These are phyloP conservation scores for Ageneiosus marmoratus DNA, from an alignment of 2,113 vertebrate species.

Conservation along the genomic window DNA sequence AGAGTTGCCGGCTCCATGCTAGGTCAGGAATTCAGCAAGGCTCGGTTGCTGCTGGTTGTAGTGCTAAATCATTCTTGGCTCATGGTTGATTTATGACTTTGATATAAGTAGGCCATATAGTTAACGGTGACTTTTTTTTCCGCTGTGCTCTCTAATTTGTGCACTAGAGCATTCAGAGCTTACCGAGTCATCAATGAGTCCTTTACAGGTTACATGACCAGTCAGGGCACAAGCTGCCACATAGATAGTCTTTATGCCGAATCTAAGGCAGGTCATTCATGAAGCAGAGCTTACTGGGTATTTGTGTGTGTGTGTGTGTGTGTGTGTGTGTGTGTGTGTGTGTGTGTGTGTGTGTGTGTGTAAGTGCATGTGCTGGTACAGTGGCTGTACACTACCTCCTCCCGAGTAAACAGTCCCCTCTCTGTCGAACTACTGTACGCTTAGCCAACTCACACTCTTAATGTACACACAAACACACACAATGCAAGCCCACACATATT, in stretches of 20 bases:
- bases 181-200: slow-evolving; percentile 69
- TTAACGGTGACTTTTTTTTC: slow-evolving; percentile 11
- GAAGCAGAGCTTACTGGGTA: slow-evolving; percentile 56
- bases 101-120: slow-evolving; percentile 2
- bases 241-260: slow-evolving; percentile 76
- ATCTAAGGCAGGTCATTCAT: slow-evolving; percentile 74
- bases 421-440: slow-evolving; percentile 36
- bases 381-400: slow-evolving; percentile 33
- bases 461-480: slow-evolving; percentile 45
- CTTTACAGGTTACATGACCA: slow-evolving; percentile 69
- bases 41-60: background rate
- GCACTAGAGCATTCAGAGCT: background rate
- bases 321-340: slow-evolving; percentile 38
- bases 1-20: background rate
- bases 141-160: slow-evolving; percentile 28
- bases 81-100: slow-evolving; percentile 34
- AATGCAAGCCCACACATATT: slow-evolving; percentile 36
- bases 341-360: slow-evolving; percentile 39
- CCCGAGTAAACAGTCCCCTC: slow-evolving; percentile 48
- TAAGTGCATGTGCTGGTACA: slow-evolving; percentile 35
- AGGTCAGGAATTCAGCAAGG: background rate
- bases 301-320: slow-evolving; percentile 39
- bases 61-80: slow-evolving; percentile 14
- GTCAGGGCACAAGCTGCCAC: slow-evolving; percentile 54
- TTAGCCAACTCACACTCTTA: slow-evolving; percentile 32